phyloP scores from a whole-genome alignment of 2,888 invertebrate species.

The Oxytorus armatus region DNA sequence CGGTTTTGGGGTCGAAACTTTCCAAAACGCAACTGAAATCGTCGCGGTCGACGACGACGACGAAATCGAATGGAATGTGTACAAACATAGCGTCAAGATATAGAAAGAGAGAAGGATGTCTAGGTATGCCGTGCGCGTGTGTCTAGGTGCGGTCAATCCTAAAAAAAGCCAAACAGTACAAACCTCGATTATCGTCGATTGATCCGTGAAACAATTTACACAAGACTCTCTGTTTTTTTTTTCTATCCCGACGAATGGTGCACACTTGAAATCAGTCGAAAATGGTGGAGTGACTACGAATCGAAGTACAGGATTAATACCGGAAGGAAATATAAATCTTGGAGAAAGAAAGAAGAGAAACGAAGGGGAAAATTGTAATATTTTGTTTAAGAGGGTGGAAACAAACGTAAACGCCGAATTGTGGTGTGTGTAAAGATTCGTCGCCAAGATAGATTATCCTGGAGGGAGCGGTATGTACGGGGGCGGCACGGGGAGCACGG shows the following conservation, averaged over 20 bases:
- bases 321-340: background rate
- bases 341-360: background rate
- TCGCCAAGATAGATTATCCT: constrained; percentile 82
- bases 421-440: constrained; percentile 8
- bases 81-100: background rate
- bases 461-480: constrained; percentile 81
- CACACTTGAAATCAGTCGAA: background rate
- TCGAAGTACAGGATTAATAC: background rate
- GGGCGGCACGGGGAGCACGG: constrained; percentile 79
- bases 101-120: constrained; percentile 3
- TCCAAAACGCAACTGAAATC: constrained; percentile 73
- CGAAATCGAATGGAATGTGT: constrained; percentile 3
- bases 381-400: too few species aligned
- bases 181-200: background rate
- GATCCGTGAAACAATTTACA: background rate
- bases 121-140: too few species aligned
- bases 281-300: background rate
- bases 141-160: background rate
- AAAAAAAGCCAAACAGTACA: constrained; percentile 8
- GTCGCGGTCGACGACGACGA: constrained; percentile 23
- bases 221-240: background rate
- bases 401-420: constrained; percentile 8
- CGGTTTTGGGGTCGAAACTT: constrained; percentile 67
- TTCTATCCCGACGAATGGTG: background rate
- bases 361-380: background rate